A percentile compares a stretch with the other conserved stretches of the same genome.
These are phyloP conservation scores for Strigamia maritima DNA, from an alignment of 2,888 invertebrate species.

Conservation along the genomic window DNA sequence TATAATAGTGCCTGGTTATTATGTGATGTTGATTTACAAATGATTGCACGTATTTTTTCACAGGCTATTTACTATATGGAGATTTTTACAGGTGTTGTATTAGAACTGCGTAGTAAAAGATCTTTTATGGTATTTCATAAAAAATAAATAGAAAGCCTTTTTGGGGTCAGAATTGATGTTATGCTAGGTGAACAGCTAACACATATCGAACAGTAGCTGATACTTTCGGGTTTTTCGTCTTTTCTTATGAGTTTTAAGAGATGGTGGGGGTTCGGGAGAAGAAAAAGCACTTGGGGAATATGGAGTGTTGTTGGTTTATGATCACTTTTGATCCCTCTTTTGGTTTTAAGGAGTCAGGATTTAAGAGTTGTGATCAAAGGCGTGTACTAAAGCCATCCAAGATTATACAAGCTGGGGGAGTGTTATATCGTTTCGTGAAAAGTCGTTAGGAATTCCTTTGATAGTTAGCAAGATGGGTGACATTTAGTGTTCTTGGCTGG, in stretches of 20 bases:
- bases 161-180: no score
- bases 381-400: background rate
- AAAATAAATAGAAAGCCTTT: no score
- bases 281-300: background rate
- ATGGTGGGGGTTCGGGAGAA: background rate
- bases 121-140: no score
- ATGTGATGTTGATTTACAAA: no score
- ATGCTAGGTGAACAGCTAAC: no score
- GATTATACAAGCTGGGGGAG: background rate
- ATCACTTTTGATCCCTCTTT: slow-evolving; percentile 19
- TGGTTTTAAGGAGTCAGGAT: background rate
- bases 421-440: background rate
- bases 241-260: background rate
- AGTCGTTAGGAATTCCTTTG: slow-evolving; percentile 12
- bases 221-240: background rate
- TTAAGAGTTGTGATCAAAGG: slow-evolving; percentile 12
- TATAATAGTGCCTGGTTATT: no score
- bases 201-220: no score
- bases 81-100: no score
- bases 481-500: slow-evolving; percentile 1
- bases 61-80: no score
- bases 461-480: slow-evolving; percentile 7
- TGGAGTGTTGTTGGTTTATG: slow-evolving; percentile 1
- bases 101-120: no score
- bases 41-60: no score